phyloP scores from a whole-genome alignment of 1,140 invertebrate species.

The Drosophila nigrodunni region DNA sequence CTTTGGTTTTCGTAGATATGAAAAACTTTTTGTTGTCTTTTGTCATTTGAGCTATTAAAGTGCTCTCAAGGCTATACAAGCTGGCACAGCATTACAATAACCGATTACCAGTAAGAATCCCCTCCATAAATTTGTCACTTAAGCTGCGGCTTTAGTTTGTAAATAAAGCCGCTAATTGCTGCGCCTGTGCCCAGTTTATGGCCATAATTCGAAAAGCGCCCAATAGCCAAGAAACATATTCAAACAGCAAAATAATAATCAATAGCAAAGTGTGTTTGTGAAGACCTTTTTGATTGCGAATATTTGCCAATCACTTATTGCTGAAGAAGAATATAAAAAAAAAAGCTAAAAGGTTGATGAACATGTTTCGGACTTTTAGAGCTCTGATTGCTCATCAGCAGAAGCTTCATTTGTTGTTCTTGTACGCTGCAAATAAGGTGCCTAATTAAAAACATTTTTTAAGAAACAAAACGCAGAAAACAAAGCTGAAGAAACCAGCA shows the following conservation, averaged over 20 bases:
- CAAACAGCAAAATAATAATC: constrained; percentile 18
- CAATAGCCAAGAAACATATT: constrained; percentile 20
- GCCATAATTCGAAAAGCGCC: constrained; percentile 51
- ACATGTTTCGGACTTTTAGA: constrained; percentile 53
- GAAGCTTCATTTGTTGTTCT: constrained; percentile 21
- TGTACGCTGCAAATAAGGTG: constrained; percentile 60
- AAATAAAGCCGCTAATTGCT: constrained; percentile 77
- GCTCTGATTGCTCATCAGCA: constrained; percentile 65
- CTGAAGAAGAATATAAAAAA: constrained; percentile 28
- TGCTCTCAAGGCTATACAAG: constrained; percentile 28
- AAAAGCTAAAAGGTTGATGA: constrained; percentile 54
- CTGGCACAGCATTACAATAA: constrained; percentile 46
- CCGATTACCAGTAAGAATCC: constrained; percentile 65
- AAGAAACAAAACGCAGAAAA: constrained; percentile 9
- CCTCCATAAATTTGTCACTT: constrained; percentile 65
- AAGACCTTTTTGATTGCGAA: constrained; percentile 55
- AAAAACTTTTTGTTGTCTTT: constrained; percentile 26
- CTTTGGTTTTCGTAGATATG: neutral
- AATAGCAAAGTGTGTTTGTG: constrained; percentile 20
- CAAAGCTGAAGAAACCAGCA: constrained; percentile 37
- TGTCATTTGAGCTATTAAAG: constrained; percentile 17
- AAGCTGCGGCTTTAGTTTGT: constrained; percentile 41
- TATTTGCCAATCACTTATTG: constrained; percentile 74
- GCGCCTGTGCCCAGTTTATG: constrained; percentile 28
- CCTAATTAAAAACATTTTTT: constrained; percentile 63